phyloP scores from a whole-genome alignment of 2,797 vertebrate genomes.

The Gobio occitaniae region DNA sequence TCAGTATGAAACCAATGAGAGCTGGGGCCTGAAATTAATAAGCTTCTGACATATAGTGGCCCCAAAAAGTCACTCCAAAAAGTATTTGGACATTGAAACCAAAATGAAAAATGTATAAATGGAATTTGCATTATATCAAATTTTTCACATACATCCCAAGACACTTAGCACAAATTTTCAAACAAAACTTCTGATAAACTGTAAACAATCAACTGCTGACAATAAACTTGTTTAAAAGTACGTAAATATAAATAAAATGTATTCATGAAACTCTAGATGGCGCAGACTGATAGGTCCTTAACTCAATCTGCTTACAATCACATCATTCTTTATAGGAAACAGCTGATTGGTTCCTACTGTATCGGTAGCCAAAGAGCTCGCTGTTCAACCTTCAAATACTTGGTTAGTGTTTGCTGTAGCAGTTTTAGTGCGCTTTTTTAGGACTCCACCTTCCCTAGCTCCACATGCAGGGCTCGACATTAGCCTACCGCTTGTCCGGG shows the following conservation, averaged over 20 bases:
- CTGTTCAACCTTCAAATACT: too few species aligned
- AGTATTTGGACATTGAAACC: background rate
- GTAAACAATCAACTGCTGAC: background rate
- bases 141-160: background rate
- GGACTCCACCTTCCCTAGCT: too few species aligned
- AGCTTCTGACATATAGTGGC: background rate
- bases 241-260: too few species aligned
- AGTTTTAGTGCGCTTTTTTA: too few species aligned
- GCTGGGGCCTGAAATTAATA: background rate
- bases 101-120: background rate
- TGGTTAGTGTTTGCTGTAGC: too few species aligned
- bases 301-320: too few species aligned
- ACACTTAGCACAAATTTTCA: background rate
- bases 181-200: background rate
- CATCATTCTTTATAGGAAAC: too few species aligned
- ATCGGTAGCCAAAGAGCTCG: too few species aligned
- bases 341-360: too few species aligned
- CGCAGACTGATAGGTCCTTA: too few species aligned
- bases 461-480: too few species aligned
- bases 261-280: background rate
- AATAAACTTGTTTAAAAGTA: background rate
- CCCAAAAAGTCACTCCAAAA: background rate
- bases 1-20: slow-evolving; percentile 1
- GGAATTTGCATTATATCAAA: background rate
- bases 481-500: too few species aligned